Conservation (phyloP, 2,113 vertebrate genomes). For the Anolis sagrei region DNA sequence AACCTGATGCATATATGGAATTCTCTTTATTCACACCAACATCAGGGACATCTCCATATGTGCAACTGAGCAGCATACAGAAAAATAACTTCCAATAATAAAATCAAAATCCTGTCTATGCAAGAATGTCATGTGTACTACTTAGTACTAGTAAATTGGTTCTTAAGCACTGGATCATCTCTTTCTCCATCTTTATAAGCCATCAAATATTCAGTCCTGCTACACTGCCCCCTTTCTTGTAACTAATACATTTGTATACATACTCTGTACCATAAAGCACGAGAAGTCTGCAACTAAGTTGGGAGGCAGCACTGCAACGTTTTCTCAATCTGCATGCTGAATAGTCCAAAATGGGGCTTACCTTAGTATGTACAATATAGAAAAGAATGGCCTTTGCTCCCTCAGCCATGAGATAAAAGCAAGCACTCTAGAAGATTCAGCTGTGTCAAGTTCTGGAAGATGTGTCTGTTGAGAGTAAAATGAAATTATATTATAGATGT, state of each 20-base stretch:
- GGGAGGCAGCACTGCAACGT: not conserved
- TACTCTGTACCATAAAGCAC: not conserved
- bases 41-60: too few relatives aligned
- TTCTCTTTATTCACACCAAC: too few relatives aligned
- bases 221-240: not conserved
- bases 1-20: too few relatives aligned
- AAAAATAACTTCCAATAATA: too few relatives aligned
- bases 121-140: too few relatives aligned
- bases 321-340: not conserved
- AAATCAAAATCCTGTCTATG: too few relatives aligned
- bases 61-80: too few relatives aligned
- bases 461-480: constrained; percentile 77
- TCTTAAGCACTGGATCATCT: not conserved
- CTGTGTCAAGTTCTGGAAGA: constrained; percentile 93
- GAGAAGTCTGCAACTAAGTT: not conserved
- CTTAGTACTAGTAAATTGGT: too few relatives aligned
- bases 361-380: constrained; percentile 91
- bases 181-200: not conserved
- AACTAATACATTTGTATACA: not conserved
- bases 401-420: constrained; percentile 92
- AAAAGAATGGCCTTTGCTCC: constrained; percentile 93
- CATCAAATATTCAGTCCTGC: not conserved
- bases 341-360: constrained; percentile 66
- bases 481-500: constrained; percentile 22
- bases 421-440: constrained; percentile 87